Conservation (phyloP, 2,888 invertebrate genomes). For the Kuschelorhynchus macadamiae region DNA sequence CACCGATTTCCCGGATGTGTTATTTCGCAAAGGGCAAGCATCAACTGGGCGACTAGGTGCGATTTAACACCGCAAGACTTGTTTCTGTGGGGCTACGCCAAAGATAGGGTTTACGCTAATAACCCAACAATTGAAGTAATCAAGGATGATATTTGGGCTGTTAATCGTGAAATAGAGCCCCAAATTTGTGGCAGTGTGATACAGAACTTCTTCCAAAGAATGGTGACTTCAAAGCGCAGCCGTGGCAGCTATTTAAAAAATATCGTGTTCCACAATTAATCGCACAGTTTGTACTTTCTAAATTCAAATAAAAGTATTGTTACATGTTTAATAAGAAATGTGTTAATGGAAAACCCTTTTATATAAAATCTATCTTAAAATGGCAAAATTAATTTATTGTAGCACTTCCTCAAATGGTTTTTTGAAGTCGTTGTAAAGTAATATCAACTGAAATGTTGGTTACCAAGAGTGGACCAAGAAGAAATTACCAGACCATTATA, state of each 20-base stretch:
- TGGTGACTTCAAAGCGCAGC: neutral
- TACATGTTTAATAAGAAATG: too few relatives aligned
- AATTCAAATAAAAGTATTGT: too few relatives aligned
- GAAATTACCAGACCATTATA: too few relatives aligned
- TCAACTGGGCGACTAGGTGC: neutral
- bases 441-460: too few relatives aligned
- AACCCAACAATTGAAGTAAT: neutral
- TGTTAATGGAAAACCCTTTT: too few relatives aligned
- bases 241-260: neutral
- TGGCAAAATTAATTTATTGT: too few relatives aligned
- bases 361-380: too few relatives aligned
- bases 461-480: too few relatives aligned
- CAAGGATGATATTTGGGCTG: neutral
- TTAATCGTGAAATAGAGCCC: neutral
- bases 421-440: too few relatives aligned
- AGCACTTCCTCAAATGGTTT: too few relatives aligned
- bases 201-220: slow-evolving; percentile 3
- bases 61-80: neutral
- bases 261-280: neutral
- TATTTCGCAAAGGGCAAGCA: neutral
- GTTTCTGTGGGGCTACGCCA: neutral
- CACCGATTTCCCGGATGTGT: neutral
- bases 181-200: neutral
- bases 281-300: too few relatives aligned
- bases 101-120: neutral